phyloP scores from a whole-genome alignment of 2,797 vertebrate genomes.

The Gymnoscopelus microlampas region DNA sequence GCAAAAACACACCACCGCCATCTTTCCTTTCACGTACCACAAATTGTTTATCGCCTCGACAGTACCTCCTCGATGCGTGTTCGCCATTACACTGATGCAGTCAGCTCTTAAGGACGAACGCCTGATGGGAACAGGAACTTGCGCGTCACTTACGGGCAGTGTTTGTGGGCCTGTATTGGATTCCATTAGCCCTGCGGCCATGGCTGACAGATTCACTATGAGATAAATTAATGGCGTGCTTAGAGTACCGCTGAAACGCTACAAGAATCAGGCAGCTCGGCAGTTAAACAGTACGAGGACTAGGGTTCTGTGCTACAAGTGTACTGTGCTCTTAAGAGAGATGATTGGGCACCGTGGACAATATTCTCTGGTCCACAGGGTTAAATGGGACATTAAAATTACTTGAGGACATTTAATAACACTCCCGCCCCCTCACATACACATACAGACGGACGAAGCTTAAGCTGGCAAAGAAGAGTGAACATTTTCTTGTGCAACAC shows the following conservation, averaged over 20 bases:
- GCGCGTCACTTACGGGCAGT: conserved; percentile 6
- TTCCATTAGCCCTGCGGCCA: conserved; percentile 22
- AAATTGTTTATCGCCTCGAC: conserved; percentile 27
- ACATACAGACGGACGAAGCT: conserved; percentile 36
- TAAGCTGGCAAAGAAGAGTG: conserved; percentile 26
- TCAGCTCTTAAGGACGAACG: conserved; percentile 17
- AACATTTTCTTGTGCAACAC: conserved; percentile 47
- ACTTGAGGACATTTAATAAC: conserved; percentile 38
- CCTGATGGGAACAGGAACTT: conserved; percentile 11
- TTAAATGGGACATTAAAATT: conserved; percentile 34
- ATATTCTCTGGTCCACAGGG: conserved; percentile 17
- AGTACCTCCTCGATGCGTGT: conserved; percentile 22
- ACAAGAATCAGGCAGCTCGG: conserved; percentile 30
- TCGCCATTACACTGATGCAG: conserved; percentile 19
- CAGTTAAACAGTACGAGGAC: conserved; percentile 8
- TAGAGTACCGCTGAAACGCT: conserved; percentile 35
- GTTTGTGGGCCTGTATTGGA: conserved; percentile 21
- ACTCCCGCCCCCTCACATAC: conserved; percentile 7
- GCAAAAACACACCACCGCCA: conserved; percentile 4
- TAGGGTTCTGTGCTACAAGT: conserved; percentile 33
- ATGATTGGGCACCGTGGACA: conserved; percentile 13
- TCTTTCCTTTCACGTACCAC: conserved; percentile 28
- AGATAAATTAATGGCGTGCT: conserved; percentile 16
- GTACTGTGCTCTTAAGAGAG: conserved; percentile 52
- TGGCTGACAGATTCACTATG: conserved; percentile 23